Percentiles rank a stretch among this genome's conserved stretches.
These are phyloP conservation scores for Panzeria rudis DNA, from an alignment of 2,888 invertebrate species.

Conservation along the genomic window DNA sequence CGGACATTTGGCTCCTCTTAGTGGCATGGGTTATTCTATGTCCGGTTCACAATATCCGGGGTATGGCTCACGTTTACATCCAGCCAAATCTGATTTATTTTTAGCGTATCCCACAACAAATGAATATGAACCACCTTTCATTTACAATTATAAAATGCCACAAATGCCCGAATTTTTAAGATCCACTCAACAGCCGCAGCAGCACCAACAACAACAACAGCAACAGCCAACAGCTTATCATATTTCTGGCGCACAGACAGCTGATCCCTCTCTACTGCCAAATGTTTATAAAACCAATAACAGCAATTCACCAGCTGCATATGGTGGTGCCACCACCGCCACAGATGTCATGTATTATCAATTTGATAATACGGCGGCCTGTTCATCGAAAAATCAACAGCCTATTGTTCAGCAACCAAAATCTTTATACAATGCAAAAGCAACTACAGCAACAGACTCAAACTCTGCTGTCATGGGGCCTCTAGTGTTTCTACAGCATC, in stretches of 20 bases:
- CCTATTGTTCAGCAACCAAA: constrained; percentile 67
- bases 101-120: constrained; percentile 69
- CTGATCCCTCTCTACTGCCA: constrained; percentile 79
- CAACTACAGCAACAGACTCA: constrained; percentile 41
- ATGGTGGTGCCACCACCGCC: constrained; percentile 80
- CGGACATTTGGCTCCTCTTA: constrained; percentile 77
- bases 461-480: constrained; percentile 75
- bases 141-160: constrained; percentile 82
- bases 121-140: constrained; percentile 80
- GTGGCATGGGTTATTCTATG: constrained; percentile 77
- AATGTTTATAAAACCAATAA: constrained; percentile 73
- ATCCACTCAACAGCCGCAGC: constrained; percentile 60
- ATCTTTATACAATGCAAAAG: constrained; percentile 44
- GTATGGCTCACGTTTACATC: constrained; percentile 78
- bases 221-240: constrained; percentile 79
- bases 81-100: constrained; percentile 83
- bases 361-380: constrained; percentile 78
- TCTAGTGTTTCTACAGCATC: constrained; percentile 81
- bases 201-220: constrained; percentile 62
- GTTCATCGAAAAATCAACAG: constrained; percentile 65
- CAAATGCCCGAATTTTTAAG: constrained; percentile 79
- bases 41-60: constrained; percentile 73
- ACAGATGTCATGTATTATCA: constrained; percentile 82
- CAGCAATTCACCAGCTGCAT: constrained; percentile 58
- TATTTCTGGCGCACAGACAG: constrained; percentile 82